phyloP scores from a whole-genome alignment of 2,797 vertebrate species.

The Nasua narica region DNA sequence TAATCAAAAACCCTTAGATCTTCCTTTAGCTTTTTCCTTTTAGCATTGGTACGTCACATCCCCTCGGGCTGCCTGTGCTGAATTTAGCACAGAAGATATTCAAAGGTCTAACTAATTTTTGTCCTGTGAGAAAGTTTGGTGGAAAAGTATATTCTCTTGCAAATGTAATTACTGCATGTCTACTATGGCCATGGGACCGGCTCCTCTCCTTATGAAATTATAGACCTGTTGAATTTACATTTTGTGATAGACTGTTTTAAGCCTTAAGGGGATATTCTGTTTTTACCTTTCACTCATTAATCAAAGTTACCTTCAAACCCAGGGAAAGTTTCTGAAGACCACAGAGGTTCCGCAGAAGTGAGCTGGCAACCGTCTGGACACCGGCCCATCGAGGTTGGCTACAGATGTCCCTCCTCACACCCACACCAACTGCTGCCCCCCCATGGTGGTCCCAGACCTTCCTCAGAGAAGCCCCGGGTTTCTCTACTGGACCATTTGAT shows the following conservation, averaged over 20 bases:
- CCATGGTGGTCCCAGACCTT: no score
- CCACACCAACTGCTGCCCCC: fast-evolving
- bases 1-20: neutral
- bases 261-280: neutral
- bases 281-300: neutral
- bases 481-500: neutral
- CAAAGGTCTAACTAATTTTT: neutral
- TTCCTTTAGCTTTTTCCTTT: neutral
- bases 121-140: neutral
- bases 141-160: neutral
- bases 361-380: neutral
- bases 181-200: neutral
- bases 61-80: neutral
- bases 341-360: neutral
- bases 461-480: neutral
- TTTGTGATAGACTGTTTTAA: neutral
- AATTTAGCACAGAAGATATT: neutral
- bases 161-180: neutral
- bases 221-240: neutral
- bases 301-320: neutral
- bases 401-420: neutral
- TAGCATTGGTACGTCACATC: neutral
- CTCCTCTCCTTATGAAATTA: neutral
- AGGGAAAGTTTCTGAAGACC: neutral
- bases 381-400: neutral